These are phyloP conservation scores for Nasonovia ribisnigri DNA, from an alignment of 2,888 invertebrate genomes.

Conservation along the genomic window DNA sequence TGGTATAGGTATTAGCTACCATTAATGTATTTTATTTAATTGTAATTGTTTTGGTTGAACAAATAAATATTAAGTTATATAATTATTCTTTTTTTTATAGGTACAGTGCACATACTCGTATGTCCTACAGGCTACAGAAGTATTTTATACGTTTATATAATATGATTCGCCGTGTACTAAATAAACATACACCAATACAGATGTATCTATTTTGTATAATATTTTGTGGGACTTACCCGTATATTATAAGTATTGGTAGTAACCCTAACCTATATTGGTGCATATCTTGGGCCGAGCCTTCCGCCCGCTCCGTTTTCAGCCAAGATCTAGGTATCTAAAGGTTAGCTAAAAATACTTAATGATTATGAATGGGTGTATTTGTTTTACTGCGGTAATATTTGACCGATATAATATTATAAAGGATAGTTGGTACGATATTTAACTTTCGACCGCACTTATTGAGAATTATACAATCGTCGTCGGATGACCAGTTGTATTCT, in stretches of 20 bases:
- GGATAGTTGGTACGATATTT: not conserved
- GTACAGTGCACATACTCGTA: no score
- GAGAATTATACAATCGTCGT: not conserved
- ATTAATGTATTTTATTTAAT: no score
- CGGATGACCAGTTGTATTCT: not conserved
- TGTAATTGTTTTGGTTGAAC: no score
- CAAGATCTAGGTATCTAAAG: not conserved
- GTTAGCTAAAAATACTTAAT: not conserved
- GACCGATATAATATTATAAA: not conserved
- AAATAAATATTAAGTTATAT: no score
- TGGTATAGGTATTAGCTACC: no score
- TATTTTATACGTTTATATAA: not conserved
- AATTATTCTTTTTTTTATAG: no score
- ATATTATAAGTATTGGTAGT: no score
- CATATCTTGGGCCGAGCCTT: not conserved
- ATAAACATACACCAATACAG: not conserved
- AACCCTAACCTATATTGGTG: not conserved
- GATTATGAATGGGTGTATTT: not conserved
- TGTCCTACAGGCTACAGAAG: not conserved
- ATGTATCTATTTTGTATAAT: not conserved
- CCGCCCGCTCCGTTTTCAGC: not conserved
- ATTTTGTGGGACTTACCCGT: not conserved
- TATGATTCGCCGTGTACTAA: not conserved
- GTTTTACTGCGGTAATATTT: not conserved
- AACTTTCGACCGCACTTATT: not conserved